A percentile compares a stretch with the other conserved stretches of the same genome.
Conservation (phyloP, 2,113 vertebrate species). For the Scytalopus superciliaris region DNA sequence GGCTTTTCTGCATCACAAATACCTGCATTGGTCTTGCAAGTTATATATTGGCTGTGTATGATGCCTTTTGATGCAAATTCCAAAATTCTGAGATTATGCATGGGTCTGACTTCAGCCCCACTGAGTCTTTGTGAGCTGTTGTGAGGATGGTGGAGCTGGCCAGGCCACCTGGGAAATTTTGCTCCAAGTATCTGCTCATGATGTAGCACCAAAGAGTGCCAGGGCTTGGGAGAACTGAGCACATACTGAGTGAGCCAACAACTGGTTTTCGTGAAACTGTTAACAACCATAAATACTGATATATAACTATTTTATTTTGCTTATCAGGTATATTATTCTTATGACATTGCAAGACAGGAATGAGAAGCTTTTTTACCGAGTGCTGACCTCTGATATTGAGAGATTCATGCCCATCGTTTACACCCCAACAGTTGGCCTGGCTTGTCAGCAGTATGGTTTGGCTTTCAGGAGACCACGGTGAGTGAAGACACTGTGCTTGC, state of each 20-base stretch:
- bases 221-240: neutral
- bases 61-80: neutral
- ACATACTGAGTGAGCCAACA: neutral
- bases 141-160: neutral
- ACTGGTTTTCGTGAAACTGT: neutral
- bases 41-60: too few relatives aligned
- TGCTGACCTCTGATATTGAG: slow-evolving; percentile 93
- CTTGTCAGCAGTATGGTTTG: slow-evolving; percentile 95
- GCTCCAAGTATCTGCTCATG: neutral
- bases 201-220: neutral
- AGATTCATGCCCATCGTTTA: slow-evolving; percentile 98
- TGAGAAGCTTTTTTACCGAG: slow-evolving; percentile 94
- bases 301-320: neutral
- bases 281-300: neutral
- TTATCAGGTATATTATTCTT: slow-evolving; percentile 90
- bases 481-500: slow-evolving; percentile 31
- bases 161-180: neutral
- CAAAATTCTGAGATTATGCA: neutral
- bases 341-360: slow-evolving; percentile 98
- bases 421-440: slow-evolving; percentile 93
- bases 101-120: neutral
- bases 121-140: neutral
- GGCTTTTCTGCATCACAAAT: neutral
- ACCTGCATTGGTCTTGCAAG: neutral
- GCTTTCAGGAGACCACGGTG: slow-evolving; percentile 96